Percentiles rank a stretch among this genome's conserved stretches.
Evolutionary conservation across 2,888 invertebrate species (phyloP).

Genomic region (Caenorhabditis sp.): DNA sequence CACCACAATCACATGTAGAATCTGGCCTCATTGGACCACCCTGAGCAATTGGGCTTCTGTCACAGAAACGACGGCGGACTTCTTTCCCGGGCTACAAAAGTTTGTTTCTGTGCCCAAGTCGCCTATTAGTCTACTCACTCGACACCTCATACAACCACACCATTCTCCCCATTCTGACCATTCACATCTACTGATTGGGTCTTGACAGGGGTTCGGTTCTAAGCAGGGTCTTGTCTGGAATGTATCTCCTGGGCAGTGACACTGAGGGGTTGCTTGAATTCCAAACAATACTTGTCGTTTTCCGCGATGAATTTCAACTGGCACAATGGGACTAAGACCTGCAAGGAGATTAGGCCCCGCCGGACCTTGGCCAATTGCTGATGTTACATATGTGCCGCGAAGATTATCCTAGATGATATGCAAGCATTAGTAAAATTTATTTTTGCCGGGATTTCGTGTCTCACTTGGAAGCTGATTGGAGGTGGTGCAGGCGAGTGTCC

Average conservation of each 20-base stretch:
- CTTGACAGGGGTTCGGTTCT: constrained; percentile 54
- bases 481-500: constrained; percentile 54
- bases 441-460: constrained; percentile 2
- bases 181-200: constrained; percentile 66
- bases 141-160: constrained; percentile 76
- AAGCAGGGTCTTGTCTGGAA: constrained; percentile 70
- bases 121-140: constrained; percentile 51
- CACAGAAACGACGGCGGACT: constrained; percentile 72
- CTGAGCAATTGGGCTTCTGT: constrained; percentile 43
- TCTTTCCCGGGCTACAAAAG: constrained; percentile 69
- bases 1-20: constrained; percentile 67
- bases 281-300: constrained; percentile 64
- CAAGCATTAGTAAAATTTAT: constrained; percentile 3
- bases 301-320: constrained; percentile 68
- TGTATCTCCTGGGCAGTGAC: constrained; percentile 71
- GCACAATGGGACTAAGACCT: constrained; percentile 70
- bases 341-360: constrained; percentile 37
- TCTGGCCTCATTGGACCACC: constrained; percentile 65
- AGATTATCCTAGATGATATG: constrained; percentile 47
- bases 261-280: constrained; percentile 47
- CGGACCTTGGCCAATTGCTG: constrained; percentile 27
- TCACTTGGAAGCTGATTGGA: constrained; percentile 66
- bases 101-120: too few species aligned
- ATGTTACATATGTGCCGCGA: constrained; percentile 46
- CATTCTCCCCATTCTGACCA: constrained; percentile 76